Percentiles rank a stretch among this genome's conserved stretches.
These are phyloP conservation scores for Anguilla megastoma DNA, from an alignment of 2,797 vertebrate genomes.

Conservation along the genomic window DNA sequence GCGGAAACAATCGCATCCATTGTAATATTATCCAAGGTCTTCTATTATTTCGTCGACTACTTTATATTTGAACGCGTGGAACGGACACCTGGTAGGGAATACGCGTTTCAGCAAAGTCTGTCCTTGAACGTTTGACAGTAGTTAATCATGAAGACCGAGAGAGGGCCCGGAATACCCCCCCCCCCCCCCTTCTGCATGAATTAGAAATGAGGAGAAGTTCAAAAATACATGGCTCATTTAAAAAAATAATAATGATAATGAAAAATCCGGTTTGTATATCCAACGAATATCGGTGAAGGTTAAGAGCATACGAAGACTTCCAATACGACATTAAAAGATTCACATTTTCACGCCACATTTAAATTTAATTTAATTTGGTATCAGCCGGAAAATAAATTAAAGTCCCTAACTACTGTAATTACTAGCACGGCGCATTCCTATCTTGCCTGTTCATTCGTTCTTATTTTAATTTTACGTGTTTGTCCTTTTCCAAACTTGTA, in stretches of 20 bases:
- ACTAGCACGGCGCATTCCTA: background rate
- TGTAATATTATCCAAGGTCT: constrained; percentile 35
- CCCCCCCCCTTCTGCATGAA: background rate
- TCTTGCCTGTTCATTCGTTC: background rate
- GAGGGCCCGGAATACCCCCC: no score
- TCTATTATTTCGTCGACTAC: constrained; percentile 30
- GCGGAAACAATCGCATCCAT: constrained; percentile 26
- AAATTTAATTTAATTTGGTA: background rate
- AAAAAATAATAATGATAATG: background rate
- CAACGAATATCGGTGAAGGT: background rate
- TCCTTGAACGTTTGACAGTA: constrained; percentile 32
- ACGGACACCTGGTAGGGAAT: constrained; percentile 26
- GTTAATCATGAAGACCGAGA: background rate
- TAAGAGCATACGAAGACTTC: background rate
- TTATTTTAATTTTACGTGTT: background rate
- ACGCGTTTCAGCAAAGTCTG: background rate
- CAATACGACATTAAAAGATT: background rate
- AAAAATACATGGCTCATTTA: background rate
- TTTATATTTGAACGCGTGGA: constrained; percentile 27
- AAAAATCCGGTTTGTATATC: background rate
- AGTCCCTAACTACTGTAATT: no score
- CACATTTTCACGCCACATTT: background rate
- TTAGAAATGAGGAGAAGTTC: background rate
- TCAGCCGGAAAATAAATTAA: background rate
- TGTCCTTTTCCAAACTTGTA: background rate